A percentile compares a stretch with the other conserved stretches of the same genome.
Evolutionary conservation across 2,113 vertebrate genomes (phyloP).

Genomic region (Poeciliopsis occidentalis): DNA sequence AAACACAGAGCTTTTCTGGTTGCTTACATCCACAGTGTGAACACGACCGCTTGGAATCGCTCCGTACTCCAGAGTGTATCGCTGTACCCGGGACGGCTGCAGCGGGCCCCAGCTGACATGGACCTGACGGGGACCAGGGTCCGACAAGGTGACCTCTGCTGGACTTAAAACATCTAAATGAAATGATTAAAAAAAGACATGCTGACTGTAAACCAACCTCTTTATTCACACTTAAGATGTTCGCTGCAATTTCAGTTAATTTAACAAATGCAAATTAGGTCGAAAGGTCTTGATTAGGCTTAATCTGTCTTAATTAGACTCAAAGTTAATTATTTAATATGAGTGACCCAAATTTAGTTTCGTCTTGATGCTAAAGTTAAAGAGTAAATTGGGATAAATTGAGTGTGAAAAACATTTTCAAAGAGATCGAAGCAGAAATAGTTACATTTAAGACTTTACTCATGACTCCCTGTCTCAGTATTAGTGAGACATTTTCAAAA

Average conservation of each 20-base stretch:
- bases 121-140: constrained; percentile 78
- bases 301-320: not conserved
- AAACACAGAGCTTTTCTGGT: constrained; percentile 74
- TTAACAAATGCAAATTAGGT: not conserved
- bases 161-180: constrained; percentile 76
- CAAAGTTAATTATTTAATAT: not conserved
- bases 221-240: not conserved
- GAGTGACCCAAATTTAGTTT: not conserved
- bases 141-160: constrained; percentile 80
- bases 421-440: not conserved
- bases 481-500: too few species aligned
- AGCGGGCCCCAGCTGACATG: constrained; percentile 87
- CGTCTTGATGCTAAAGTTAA: not conserved
- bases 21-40: constrained; percentile 67
- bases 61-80: constrained; percentile 84
- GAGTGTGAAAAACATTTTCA: not conserved
- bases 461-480: too few species aligned
- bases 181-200: not conserved
- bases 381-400: not conserved
- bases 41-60: constrained; percentile 75
- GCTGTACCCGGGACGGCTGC: constrained; percentile 53
- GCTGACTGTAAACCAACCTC: not conserved
- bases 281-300: not conserved
- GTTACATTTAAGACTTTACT: not conserved
- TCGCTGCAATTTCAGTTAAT: not conserved